Conservation (phyloP, 2,888 invertebrate genomes). For the Adelphocoris suturalis region DNA sequence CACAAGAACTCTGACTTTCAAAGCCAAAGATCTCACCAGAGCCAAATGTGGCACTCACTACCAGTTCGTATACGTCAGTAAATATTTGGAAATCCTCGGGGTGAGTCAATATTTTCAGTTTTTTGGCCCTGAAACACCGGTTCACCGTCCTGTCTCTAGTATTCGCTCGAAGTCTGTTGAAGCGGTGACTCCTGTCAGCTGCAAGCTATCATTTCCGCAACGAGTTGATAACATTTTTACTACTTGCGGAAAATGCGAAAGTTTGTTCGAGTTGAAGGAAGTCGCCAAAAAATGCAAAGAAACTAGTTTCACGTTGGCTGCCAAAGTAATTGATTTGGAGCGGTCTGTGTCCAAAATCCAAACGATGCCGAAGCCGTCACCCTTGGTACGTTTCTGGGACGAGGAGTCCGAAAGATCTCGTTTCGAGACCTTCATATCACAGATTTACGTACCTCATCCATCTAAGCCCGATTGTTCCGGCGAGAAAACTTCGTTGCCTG, state of each 20-base stretch:
- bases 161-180: background rate
- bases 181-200: background rate
- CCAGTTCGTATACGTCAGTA: slow-evolving; percentile 73
- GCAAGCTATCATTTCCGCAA: background rate
- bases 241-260: slow-evolving; percentile 44
- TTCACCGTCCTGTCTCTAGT: background rate
- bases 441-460: slow-evolving; percentile 16
- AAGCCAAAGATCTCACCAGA: slow-evolving; percentile 59
- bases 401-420: slow-evolving; percentile 28
- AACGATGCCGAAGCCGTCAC: background rate
- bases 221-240: slow-evolving; percentile 3
- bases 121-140: background rate
- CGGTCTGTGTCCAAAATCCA: slow-evolving; percentile 8
- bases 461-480: slow-evolving; percentile 21
- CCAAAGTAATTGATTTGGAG: slow-evolving; percentile 37
- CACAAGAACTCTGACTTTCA: slow-evolving; percentile 67
- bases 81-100: slow-evolving; percentile 71
- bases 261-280: background rate
- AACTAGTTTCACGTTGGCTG: background rate
- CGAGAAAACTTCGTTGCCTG: background rate
- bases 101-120: slow-evolving; percentile 67
- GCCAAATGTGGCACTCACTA: slow-evolving; percentile 65
- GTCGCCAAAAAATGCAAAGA: background rate
- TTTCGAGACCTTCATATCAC: slow-evolving; percentile 7
- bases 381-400: slow-evolving; percentile 35